A percentile compares a stretch with the other conserved stretches of the same genome.
Conservation (phyloP, 2,888 invertebrate species). For the Atherix ibis region DNA sequence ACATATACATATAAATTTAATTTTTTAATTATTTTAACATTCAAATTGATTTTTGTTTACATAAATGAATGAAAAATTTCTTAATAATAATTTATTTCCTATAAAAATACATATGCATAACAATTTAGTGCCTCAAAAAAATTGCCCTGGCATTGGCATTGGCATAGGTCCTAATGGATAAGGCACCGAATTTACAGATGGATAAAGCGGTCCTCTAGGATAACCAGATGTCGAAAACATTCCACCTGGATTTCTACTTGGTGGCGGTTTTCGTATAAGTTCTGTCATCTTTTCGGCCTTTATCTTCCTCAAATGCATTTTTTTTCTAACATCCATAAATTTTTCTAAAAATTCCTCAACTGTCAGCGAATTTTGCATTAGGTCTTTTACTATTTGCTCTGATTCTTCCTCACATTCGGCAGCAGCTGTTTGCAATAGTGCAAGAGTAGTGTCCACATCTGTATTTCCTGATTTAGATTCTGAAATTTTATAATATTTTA, state of each 20-base stretch:
- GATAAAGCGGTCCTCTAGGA: constrained; percentile 46
- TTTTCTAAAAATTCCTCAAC: constrained; percentile 74
- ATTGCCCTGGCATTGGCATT: constrained; percentile 72
- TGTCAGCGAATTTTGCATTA: constrained; percentile 48
- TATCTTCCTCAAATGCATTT: constrained; percentile 68
- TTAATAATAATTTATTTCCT: no score
- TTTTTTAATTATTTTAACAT: no score
- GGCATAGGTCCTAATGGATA: constrained; percentile 42
- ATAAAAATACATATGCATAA: no score
- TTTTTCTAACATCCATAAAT: constrained; percentile 58
- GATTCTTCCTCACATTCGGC: constrained; percentile 89
- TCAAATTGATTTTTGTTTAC: no score
- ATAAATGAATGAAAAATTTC: no score
- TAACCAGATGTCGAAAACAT: constrained; percentile 18
- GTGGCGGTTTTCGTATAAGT: constrained; percentile 37
- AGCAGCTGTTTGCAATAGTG: constrained; percentile 77
- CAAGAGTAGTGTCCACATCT: constrained; percentile 73
- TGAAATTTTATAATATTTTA: no score
- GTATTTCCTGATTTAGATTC: constrained; percentile 60
- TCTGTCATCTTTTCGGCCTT: constrained; percentile 89
- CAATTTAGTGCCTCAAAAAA: no score
- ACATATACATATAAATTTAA: no score
- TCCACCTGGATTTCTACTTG: constrained; percentile 20
- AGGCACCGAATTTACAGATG: constrained; percentile 29
- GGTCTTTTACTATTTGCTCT: constrained; percentile 66